These are phyloP conservation scores for Microcebus griseorufus DNA, from an alignment of 2,113 vertebrate species.

Conservation along the genomic window DNA sequence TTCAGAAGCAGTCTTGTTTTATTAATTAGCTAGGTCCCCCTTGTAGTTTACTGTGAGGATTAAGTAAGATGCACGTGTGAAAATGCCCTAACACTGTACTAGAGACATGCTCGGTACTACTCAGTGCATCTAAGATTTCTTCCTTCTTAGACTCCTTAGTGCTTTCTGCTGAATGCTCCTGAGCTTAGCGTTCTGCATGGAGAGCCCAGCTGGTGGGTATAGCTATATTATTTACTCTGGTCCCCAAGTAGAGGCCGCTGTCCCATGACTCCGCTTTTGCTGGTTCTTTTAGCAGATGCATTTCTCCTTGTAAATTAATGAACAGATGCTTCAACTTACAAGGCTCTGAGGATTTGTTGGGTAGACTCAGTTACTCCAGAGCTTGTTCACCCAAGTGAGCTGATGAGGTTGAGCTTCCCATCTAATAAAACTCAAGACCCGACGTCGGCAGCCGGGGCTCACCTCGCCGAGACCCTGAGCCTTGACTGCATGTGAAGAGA, in stretches of 20 bases:
- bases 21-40: background rate
- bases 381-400: background rate
- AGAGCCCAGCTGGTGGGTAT: background rate
- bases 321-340: background rate
- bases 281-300: background rate
- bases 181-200: rapidly evolving
- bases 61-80: background rate
- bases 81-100: background rate
- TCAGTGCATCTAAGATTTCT: background rate
- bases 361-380: background rate
- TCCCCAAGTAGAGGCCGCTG: background rate
- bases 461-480: background rate
- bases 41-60: background rate
- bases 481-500: background rate
- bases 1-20: background rate
- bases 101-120: rapidly evolving
- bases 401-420: background rate
- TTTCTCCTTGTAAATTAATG: background rate
- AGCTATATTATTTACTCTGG: background rate
- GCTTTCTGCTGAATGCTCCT: background rate
- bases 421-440: background rate
- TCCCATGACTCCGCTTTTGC: no score
- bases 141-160: background rate
- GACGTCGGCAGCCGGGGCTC: background rate
- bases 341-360: background rate